These are phyloP conservation scores for Cancer borealis DNA, from an alignment of 2,888 invertebrate genomes.

Conservation along the genomic window DNA sequence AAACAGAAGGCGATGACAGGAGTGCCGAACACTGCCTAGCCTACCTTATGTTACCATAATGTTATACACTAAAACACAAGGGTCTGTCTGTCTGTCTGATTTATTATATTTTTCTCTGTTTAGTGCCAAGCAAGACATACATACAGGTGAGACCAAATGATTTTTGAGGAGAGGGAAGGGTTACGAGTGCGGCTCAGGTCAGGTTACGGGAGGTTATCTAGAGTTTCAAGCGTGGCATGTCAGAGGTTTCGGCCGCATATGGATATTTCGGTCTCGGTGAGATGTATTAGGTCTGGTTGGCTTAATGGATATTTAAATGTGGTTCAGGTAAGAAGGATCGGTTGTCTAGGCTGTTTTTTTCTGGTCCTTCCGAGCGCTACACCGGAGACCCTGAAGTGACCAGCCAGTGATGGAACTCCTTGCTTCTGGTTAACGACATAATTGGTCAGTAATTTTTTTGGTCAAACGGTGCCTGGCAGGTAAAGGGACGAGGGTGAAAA, in stretches of 20 bases:
- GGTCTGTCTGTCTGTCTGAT: background rate
- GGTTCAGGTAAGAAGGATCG: background rate
- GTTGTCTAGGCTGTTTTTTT: background rate
- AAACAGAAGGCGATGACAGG: too few species aligned
- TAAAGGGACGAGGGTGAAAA: background rate
- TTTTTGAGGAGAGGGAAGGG: background rate
- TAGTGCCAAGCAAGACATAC: background rate
- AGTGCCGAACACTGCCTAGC: background rate
- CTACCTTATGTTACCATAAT: background rate
- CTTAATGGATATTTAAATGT: constrained; percentile 21
- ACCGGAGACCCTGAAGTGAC: background rate
- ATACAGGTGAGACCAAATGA: too few species aligned
- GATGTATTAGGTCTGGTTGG: constrained; percentile 13
- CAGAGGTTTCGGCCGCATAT: constrained; percentile 17
- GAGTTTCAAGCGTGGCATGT: constrained; percentile 20
- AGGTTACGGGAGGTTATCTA: constrained; percentile 27
- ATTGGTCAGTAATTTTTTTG: background rate
- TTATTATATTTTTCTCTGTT: constrained; percentile 37
- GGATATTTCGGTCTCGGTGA: background rate
- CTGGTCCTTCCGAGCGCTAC: background rate
- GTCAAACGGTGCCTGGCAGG: background rate
- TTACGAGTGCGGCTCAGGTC: background rate
- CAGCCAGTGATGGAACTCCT: background rate
- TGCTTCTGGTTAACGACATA: constrained; percentile 21
- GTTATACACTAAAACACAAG: too few species aligned